Evolutionary conservation across 2,113 vertebrate species (phyloP).

Genomic region (Lepus europaeus): DNA sequence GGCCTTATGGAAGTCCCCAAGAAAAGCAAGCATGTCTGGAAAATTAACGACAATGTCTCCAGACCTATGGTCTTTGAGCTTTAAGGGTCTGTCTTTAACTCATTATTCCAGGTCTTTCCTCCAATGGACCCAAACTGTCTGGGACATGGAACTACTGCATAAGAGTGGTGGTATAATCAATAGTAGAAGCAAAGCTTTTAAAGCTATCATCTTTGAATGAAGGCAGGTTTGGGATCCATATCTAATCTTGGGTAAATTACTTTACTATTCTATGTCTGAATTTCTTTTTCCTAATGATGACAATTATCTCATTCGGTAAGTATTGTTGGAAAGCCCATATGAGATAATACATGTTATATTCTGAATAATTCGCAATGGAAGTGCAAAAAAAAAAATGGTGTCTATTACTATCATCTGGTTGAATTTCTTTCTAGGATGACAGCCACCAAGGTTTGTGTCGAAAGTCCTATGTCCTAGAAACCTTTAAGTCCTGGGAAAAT

Average conservation of each 20-base stretch:
- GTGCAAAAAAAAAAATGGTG: rapidly evolving
- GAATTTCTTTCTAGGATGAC: background rate
- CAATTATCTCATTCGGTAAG: background rate
- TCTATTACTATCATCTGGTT: background rate
- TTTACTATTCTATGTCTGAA: background rate
- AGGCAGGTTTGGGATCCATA: background rate
- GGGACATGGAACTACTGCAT: background rate
- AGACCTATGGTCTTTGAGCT: background rate
- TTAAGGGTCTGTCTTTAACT: background rate
- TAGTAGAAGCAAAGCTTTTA: background rate
- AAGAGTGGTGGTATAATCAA: background rate
- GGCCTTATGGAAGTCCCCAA: background rate
- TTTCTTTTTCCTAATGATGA: background rate
- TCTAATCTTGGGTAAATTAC: background rate
- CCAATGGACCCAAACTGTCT: background rate
- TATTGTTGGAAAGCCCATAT: background rate
- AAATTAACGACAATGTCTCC: background rate
- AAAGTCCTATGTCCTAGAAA: background rate
- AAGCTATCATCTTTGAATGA: background rate
- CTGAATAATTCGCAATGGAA: background rate
- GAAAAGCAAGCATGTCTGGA: background rate
- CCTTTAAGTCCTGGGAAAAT: background rate
- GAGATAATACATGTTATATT: background rate
- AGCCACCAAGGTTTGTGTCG: background rate
- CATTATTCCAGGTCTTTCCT: background rate